A percentile compares a stretch with the other conserved stretches of the same genome.
These are phyloP conservation scores for Eupsilia transversa DNA, from an alignment of 2,888 invertebrate species.

Conservation along the genomic window DNA sequence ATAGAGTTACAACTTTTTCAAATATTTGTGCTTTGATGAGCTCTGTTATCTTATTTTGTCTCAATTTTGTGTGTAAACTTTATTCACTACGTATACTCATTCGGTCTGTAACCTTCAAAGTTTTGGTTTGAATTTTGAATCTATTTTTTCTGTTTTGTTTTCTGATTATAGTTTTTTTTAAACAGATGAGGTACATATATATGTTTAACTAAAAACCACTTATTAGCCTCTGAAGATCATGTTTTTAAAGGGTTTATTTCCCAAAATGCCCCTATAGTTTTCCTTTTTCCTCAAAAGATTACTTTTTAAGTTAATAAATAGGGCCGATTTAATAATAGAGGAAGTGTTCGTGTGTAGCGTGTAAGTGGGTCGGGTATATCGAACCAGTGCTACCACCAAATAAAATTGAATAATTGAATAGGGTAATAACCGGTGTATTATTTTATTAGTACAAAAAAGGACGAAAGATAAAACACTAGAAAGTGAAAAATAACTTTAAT, in stretches of 20 bases:
- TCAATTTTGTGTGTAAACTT: neutral
- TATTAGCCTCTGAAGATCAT: neutral
- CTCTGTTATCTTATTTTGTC: neutral
- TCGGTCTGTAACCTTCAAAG: neutral
- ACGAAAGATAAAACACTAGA: no score
- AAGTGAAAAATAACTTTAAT: no score
- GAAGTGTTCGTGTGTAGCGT: slow-evolving; percentile 34
- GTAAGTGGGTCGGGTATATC: slow-evolving; percentile 59
- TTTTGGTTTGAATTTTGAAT: neutral
- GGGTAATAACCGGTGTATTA: neutral
- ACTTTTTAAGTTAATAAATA: neutral
- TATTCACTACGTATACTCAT: neutral
- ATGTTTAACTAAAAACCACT: neutral
- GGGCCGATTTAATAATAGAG: slow-evolving; percentile 47
- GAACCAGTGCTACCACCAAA: slow-evolving; percentile 40
- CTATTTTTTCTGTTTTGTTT: neutral
- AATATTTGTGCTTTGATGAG: slow-evolving; percentile 26
- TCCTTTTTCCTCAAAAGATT: neutral
- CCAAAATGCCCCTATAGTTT: neutral
- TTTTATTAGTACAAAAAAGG: neutral
- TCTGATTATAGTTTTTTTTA: neutral
- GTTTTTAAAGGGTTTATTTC: neutral
- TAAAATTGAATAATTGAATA: slow-evolving; percentile 12
- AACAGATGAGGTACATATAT: neutral
- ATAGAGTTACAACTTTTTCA: slow-evolving; percentile 13